phyloP scores from a whole-genome alignment of 2,888 invertebrate genomes.

The Thera britannica region DNA sequence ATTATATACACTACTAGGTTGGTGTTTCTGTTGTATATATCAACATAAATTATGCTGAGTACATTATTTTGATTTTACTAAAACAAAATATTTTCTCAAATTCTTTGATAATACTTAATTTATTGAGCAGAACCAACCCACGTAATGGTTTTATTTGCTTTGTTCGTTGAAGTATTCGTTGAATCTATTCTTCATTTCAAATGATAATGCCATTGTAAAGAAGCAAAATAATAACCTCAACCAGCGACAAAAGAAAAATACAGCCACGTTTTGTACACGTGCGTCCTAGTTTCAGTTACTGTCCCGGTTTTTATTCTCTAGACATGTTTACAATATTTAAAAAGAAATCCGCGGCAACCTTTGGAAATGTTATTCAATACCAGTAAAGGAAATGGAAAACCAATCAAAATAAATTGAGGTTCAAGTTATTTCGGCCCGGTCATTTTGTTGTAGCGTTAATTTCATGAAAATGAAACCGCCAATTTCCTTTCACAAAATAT shows the following conservation, averaged over 20 bases:
- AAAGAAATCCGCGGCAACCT: slow-evolving; percentile 21
- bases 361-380: slow-evolving; percentile 27
- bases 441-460: slow-evolving; percentile 29
- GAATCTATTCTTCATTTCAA: slow-evolving; percentile 5
- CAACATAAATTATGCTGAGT: too few species aligned
- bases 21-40: too few species aligned
- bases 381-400: slow-evolving; percentile 36
- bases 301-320: slow-evolving; percentile 15
- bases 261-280: slow-evolving; percentile 17
- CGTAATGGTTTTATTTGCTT: too few species aligned
- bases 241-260: slow-evolving; percentile 11
- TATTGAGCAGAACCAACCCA: too few species aligned
- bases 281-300: slow-evolving; percentile 15
- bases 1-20: too few species aligned
- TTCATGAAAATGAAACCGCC: slow-evolving; percentile 30
- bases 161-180: slow-evolving; percentile 1
- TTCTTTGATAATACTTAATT: too few species aligned
- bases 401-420: slow-evolving; percentile 33
- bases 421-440: slow-evolving; percentile 18
- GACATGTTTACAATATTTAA: slow-evolving; percentile 23
- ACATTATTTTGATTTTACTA: too few species aligned
- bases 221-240: slow-evolving; percentile 11
- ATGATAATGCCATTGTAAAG: slow-evolving; percentile 13
- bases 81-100: too few species aligned
- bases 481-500: slow-evolving; percentile 22